Conservation (phyloP, 2,888 invertebrate species). For the Platycheirus rosarum region DNA sequence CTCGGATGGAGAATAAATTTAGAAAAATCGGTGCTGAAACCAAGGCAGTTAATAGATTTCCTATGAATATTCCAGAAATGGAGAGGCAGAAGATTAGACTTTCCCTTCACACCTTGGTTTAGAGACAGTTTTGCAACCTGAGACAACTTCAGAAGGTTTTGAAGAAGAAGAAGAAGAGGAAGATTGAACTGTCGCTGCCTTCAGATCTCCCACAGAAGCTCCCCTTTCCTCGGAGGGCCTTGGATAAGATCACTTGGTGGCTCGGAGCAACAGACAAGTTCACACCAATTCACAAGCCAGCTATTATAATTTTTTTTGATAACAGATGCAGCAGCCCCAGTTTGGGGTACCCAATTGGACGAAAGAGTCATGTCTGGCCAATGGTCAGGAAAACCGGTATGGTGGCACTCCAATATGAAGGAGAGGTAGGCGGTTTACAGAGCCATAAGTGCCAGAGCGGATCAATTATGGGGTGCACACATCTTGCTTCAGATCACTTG, state of each 20-base stretch:
- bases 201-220: slow-evolving; percentile 27
- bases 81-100: not conserved
- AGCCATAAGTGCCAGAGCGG: slow-evolving; percentile 8
- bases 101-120: too few relatives aligned
- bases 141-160: not conserved
- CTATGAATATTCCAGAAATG: not conserved
- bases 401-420: slow-evolving; percentile 24
- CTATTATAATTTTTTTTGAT: not conserved
- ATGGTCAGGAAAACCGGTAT: not conserved
- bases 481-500: slow-evolving; percentile 22
- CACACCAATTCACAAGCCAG: not conserved
- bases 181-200: slow-evolving; percentile 11
- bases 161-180: slow-evolving; percentile 5
- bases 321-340: not conserved
- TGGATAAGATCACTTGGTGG: slow-evolving; percentile 18
- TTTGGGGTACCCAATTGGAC: not conserved
- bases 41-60: slow-evolving; percentile 2
- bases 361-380: not conserved
- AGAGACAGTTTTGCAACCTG: slow-evolving; percentile 3
- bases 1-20: slow-evolving; percentile 19
- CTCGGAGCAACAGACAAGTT: not conserved
- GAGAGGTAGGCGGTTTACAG: slow-evolving; percentile 9
- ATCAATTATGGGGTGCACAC: too few relatives aligned
- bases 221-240: slow-evolving; percentile 2
- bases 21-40: slow-evolving; percentile 2